Evolutionary conservation across 2,113 vertebrate genomes (phyloP), one percentile per base, ranked within the genome.

Genomic region (Apistogramma diplotaenia): DNA sequence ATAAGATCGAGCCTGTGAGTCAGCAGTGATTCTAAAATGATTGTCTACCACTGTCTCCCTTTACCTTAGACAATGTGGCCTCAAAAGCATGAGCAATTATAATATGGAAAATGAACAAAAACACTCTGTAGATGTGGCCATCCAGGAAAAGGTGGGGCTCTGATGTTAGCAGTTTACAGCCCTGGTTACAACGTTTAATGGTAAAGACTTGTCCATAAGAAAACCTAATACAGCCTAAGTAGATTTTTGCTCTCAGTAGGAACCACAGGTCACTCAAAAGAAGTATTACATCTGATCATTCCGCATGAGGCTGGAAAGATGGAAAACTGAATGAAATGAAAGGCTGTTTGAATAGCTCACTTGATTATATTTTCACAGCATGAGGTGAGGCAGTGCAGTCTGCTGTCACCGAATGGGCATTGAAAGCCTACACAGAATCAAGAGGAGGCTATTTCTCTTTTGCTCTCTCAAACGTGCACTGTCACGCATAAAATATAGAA

Each of bases 351-450:
- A 84, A 89, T 82, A 83, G 72, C 79, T 84, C 29, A 23, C 70
- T 79, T 25, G 49, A 86, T 87, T 87, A 75, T 71, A 88, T 87
- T 76, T 83, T 82, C 82, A 80, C 85, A 81, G 85, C 76, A 51
- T 82, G 85, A 83, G 67, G 90, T 49, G 53, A 88, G 76, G 82
- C 76, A 59, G 83, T n/a, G 60, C 75, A 49, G 78, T 70, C 87
- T 85, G 77, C 82, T 35, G 56, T 60, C 81, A 76, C 74, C 46
- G 23, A 86, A 82, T n/a, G 76, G 79, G 87, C 85, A 67, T 83
- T 67, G 59, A 82, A 85, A 87, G 29, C 87, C 87, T 84, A 88
- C 85, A 89, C 84, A 83, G 53, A 85, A 83, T 60, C 71, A 76
- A 62, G 72, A 27, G 72, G 54, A 46, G 12, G 31, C 29, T 57